Evolutionary conservation across 2,797 vertebrate genomes (phyloP).

Genomic region (Siniperca scherzeri): DNA sequence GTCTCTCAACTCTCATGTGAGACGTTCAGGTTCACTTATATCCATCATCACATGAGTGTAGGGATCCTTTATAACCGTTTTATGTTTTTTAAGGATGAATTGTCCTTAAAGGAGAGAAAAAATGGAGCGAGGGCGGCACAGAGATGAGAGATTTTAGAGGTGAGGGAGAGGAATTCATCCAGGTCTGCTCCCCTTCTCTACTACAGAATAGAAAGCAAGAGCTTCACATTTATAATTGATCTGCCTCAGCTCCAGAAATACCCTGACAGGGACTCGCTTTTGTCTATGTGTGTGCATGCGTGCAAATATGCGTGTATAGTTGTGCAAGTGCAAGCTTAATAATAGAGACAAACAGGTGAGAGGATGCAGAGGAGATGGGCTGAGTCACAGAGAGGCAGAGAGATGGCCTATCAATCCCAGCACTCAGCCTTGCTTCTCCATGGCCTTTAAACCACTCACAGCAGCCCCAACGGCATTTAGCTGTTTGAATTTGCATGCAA

Average conservation of each 20-base stretch:
- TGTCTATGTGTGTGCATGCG: constrained; percentile 20
- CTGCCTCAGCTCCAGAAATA: constrained; percentile 74
- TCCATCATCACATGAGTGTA: constrained; percentile 11
- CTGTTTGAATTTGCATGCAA: constrained; percentile 52
- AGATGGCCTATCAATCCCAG: constrained; percentile 28
- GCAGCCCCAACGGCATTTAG: constrained; percentile 27
- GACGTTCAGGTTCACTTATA: constrained; percentile 14
- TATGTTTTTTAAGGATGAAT: constrained; percentile 42
- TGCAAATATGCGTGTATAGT: constrained; percentile 10
- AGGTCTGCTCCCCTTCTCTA: constrained; percentile 46
- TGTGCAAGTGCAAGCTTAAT: constrained; percentile 56
- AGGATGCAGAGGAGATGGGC: constrained; percentile 40
- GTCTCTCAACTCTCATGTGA: constrained; percentile 26
- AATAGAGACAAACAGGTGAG: constrained; percentile 75
- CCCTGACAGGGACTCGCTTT: constrained; percentile 54
- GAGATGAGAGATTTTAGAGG: constrained; percentile 46
- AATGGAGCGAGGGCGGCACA: not conserved
- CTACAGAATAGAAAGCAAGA: constrained; percentile 61
- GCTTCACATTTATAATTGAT: constrained; percentile 79
- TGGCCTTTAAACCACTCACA: constrained; percentile 44
- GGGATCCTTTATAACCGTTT: constrained; percentile 27
- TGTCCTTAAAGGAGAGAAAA: constrained; percentile 38
- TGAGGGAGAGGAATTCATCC: constrained; percentile 51
- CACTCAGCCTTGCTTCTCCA: constrained; percentile 39
- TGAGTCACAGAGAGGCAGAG: constrained; percentile 48